phyloP scores from a whole-genome alignment of 2,888 invertebrate genomes.

The Junonia oenone region DNA sequence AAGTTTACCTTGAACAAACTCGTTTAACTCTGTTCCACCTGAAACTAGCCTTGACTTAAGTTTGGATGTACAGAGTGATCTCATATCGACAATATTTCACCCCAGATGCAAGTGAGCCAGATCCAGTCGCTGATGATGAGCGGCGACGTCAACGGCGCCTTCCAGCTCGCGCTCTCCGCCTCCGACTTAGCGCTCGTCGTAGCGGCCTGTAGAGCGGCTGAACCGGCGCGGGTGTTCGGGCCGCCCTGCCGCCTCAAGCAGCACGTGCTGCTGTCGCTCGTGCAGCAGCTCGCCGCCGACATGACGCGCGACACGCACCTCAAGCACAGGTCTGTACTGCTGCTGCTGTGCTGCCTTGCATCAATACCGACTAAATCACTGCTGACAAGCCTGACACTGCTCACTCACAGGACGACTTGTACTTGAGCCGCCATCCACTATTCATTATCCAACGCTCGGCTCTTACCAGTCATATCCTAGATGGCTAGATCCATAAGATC shows the following conservation, averaged over 20 bases:
- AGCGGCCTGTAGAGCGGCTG: conserved; percentile 91
- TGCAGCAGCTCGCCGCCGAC: conserved; percentile 96
- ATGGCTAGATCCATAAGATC: too few species aligned
- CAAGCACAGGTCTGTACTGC: conserved; percentile 62
- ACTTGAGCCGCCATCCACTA: too few species aligned
- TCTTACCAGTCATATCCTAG: too few species aligned
- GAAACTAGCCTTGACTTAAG: too few species aligned
- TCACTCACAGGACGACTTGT: conserved; percentile 79
- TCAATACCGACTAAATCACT: conserved; percentile 93
- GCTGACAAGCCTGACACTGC: conserved; percentile 88
- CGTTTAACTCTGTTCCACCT: too few species aligned
- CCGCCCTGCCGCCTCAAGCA: conserved; percentile 87
- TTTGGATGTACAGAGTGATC: too few species aligned
- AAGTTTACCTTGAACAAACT: too few species aligned
- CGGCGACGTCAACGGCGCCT: conserved; percentile 91
- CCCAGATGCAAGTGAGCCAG: conserved; percentile 81
- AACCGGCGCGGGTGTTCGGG: conserved; percentile 88
- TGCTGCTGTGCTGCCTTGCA: conserved; percentile 77
- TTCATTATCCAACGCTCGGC: too few species aligned
- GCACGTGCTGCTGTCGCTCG: conserved; percentile 93
- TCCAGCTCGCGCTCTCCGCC: conserved; percentile 93
- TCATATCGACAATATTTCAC: too few species aligned
- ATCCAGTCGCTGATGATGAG: conserved; percentile 83
- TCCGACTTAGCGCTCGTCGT: conserved; percentile 93
- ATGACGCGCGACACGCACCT: conserved; percentile 85